Evolutionary conservation across 1,140 invertebrate species (phyloP), one percentile per base, ranked within the genome.

Genomic region (Pristionchus pacificus): DNA sequence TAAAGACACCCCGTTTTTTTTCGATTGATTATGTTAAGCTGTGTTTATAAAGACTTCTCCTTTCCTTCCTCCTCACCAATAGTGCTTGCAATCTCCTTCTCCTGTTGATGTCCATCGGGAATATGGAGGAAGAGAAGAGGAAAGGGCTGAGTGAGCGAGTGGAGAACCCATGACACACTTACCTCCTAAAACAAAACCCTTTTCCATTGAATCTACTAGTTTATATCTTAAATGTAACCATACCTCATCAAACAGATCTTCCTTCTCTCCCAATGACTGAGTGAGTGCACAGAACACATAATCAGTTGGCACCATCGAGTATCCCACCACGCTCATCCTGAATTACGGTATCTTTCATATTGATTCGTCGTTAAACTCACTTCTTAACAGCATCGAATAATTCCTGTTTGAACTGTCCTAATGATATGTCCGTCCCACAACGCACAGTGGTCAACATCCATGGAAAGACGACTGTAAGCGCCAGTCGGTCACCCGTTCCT

Each of bases 101-200:
- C 76, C 29, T 29, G 64, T 32, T 74, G 69, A 49, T 64, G 65
- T 3, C 70, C 78, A 49, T 74, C 72, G 14, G 78, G 78, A 49
- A 81, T 60, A 25, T 38, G 58, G 19, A 79, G 60, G 27, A 76
- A 61, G 2, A 79, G 59, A 14, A 79, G 25, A 24, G 78, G 78
- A 3, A 79, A 63, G 6, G 60, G 60, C 29, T 38, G 38, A 27
- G 38, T 49, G 38, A 49, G 38, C 38, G 38, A 49, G 19, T 49
- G 38, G 38, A 19, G n/a, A n/a, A n/a, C n/a, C n/a, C n/a, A n/a
- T n/a, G n/a, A n/a, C n/a, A n/a, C n/a, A n/a, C n/a, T n/a, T n/a
- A n/a, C n/a, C n/a, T n/a, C n/a, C n/a, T n/a, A n/a, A n/a, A n/a
- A n/a, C n/a, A n/a, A n/a, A n/a, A n/a, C n/a, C n/a, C n/a, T n/a